These are phyloP conservation scores for Mandrillus leucophaeus DNA, from an alignment of 2,113 vertebrate species.

Conservation along the genomic window DNA sequence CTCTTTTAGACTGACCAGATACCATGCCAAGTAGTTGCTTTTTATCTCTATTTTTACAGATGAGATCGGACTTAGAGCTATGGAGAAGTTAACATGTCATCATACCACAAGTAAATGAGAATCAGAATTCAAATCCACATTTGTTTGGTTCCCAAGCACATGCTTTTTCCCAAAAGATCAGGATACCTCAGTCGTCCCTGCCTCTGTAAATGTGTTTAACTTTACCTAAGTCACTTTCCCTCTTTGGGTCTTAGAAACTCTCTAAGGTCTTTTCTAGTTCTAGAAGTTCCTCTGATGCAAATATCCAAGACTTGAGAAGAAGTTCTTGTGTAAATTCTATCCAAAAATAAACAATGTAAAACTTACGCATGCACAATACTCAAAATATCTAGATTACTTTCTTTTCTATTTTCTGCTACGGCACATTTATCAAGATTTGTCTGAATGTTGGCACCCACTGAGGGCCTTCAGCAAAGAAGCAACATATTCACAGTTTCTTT, in stretches of 20 bases:
- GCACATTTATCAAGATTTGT: neutral
- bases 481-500: neutral
- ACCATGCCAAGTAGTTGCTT: neutral
- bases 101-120: neutral
- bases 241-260: neutral
- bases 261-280: neutral
- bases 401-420: neutral
- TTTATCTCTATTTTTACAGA: neutral
- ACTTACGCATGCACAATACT: neutral
- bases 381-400: neutral
- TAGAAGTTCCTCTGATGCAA: neutral
- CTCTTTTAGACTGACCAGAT: neutral
- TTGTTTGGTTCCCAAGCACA: neutral
- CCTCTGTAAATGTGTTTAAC: neutral
- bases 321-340: neutral
- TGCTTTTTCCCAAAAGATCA: neutral
- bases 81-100: neutral
- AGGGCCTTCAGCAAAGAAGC: neutral
- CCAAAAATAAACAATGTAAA: neutral
- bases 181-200: neutral
- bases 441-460: neutral
- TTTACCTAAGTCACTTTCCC: neutral
- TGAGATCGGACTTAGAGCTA: neutral
- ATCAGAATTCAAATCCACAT: neutral
- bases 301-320: constrained; percentile 13